Base-by-base conservation (phyloP, 2,888 invertebrate species). In the Colletes collaris region DNA sequence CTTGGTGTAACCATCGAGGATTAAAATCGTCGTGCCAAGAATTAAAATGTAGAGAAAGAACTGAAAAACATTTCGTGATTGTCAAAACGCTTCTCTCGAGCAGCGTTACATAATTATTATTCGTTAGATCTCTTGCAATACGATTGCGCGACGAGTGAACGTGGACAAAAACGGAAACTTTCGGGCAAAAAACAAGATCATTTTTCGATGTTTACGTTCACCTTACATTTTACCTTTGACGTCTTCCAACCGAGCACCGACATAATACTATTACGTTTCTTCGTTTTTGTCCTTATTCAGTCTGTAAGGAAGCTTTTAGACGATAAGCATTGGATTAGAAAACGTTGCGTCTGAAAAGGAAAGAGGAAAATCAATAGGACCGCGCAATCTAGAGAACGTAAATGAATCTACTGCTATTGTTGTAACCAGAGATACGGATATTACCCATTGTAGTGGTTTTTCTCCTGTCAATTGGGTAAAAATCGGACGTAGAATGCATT, bases 211-310 rank as follows among this genome's bases (percentile, higher is more conserved):
- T 67, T 64, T 46, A 11, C 50, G n/a, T 50, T 7, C 27, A 35
- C 50, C 49, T 60, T 27, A 7, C 46, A 50, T 50, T 64, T 79
- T 74, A 79, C 79, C 76, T 64, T 63, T 27, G n/a, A 63, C 62
- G 52, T 55, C 58, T 62, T 66, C 70, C 59, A 62, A 65, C 59
- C 50, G 35, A 40, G 13, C 66, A 77, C 65, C 69, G 63, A 78
- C 53, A 76, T 65, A 69, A 77, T 62, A 60, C 27, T 49, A 40
- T 74, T 74, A 64, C 80, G 84, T 78, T 80, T 69, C 72, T 70
- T 78, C 82, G 76, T 82, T 80, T 86, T 86, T 82, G 78, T 86
- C 75, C 77, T 73, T 67, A 83, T 85, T 85, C 83, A 83, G 62
- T 73, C 68, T 64, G 63, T 13, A 50, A 53, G 58, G 55, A 59